phyloP scores from a whole-genome alignment of 2,888 invertebrate genomes.

The Timandra comae region DNA sequence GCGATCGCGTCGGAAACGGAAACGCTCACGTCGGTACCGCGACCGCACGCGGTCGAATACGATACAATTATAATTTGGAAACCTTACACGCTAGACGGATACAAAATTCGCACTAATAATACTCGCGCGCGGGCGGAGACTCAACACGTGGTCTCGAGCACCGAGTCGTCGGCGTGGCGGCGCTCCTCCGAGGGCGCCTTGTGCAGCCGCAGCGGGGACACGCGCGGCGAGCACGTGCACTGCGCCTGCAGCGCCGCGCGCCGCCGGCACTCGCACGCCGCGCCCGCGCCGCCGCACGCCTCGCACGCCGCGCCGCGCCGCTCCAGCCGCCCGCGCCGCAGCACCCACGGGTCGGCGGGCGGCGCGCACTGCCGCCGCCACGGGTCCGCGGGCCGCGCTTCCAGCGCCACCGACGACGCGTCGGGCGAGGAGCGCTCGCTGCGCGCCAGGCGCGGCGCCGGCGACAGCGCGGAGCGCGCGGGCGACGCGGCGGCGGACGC shows the following conservation, averaged over 20 bases:
- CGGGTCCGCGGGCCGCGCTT: constrained; percentile 41
- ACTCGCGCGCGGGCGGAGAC: constrained; percentile 35
- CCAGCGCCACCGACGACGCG: constrained; percentile 34
- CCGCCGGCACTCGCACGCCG: constrained; percentile 18
- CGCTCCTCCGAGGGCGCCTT: constrained; percentile 32
- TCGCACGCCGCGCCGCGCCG: constrained; percentile 41
- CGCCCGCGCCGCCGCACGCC: constrained; percentile 41
- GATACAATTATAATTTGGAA: constrained; percentile 70
- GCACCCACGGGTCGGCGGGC: constrained; percentile 25
- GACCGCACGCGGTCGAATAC: constrained; percentile 31
- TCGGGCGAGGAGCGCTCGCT: constrained; percentile 41
- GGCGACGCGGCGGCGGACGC: constrained; percentile 31
- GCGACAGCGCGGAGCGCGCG: constrained; percentile 30
- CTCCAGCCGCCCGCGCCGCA: constrained; percentile 39
- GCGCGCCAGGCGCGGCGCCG: constrained; percentile 34
- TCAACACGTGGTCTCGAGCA: constrained; percentile 67
- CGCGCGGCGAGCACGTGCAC: constrained; percentile 39
- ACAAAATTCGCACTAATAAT: constrained; percentile 73
- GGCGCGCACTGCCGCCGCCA: constrained; percentile 21
- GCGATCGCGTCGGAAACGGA: constrained; percentile 42
- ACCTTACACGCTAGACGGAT: constrained; percentile 64
- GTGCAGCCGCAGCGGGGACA: constrained; percentile 29
- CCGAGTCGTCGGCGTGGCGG: constrained; percentile 52
- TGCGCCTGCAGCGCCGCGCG: constrained; percentile 24
- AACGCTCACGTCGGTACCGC: constrained; percentile 41